Evolutionary conservation across 2,113 vertebrate genomes (phyloP).

Genomic region (Nannobrachium achirus): DNA sequence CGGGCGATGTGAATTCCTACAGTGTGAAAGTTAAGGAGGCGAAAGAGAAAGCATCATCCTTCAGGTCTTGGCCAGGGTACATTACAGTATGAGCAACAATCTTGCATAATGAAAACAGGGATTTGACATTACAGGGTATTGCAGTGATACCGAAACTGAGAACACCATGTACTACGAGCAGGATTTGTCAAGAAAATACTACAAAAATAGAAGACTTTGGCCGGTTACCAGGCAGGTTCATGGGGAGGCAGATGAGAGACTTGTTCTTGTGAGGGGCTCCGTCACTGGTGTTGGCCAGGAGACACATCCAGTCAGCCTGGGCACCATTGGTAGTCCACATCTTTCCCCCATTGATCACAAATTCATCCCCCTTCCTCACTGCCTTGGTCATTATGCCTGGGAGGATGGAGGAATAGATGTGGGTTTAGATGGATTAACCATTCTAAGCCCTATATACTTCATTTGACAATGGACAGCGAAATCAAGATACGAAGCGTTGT

Average conservation of each 20-base stretch:
- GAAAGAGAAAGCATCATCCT: neutral
- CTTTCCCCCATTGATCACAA: slow-evolving; percentile 84
- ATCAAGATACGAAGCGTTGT: too few species aligned
- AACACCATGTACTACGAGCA: neutral
- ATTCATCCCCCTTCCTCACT: slow-evolving; percentile 81
- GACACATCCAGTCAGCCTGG: slow-evolving; percentile 87
- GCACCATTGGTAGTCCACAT: slow-evolving; percentile 84
- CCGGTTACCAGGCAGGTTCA: slow-evolving; percentile 83
- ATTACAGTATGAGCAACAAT: neutral
- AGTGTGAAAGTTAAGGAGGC: neutral
- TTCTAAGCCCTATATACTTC: too few species aligned
- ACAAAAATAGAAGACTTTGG: neutral
- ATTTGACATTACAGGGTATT: neutral
- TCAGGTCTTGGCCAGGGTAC: neutral
- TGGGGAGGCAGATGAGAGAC: slow-evolving; percentile 85
- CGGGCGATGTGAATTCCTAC: slow-evolving; percentile 84
- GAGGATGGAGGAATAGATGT: neutral
- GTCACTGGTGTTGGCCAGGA: slow-evolving; percentile 82
- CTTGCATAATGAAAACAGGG: neutral
- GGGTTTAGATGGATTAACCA: neutral
- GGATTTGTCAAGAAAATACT: neutral
- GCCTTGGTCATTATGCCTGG: slow-evolving; percentile 84
- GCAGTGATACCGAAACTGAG: neutral
- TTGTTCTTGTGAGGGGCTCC: slow-evolving; percentile 82
- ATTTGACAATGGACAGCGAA: too few species aligned